Conservation (phyloP, 2,113 vertebrate genomes). For the Pampusana beccarii region DNA sequence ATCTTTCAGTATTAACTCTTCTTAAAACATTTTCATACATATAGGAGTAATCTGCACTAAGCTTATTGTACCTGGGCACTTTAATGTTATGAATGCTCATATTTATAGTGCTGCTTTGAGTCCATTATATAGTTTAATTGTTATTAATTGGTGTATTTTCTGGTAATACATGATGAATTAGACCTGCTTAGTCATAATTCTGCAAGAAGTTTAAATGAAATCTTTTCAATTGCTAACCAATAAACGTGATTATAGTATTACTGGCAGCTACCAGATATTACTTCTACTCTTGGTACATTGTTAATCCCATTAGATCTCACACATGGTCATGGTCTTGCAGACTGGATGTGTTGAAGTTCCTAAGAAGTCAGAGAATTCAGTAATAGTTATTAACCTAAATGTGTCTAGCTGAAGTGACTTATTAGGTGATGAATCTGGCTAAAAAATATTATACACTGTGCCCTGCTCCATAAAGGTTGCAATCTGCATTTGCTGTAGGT, state of each 20-base stretch:
- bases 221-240: background rate
- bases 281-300: background rate
- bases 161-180: background rate
- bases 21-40: background rate
- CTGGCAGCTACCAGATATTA: background rate
- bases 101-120: background rate
- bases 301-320: background rate
- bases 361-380: background rate
- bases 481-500: rapidly evolving
- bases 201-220: background rate
- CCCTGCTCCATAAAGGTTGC: too few relatives aligned
- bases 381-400: background rate
- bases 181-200: background rate
- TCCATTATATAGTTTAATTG: background rate
- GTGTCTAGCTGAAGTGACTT: background rate
- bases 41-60: background rate
- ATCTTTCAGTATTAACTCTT: background rate
- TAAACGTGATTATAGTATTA: background rate
- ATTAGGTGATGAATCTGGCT: background rate
- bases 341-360: background rate
- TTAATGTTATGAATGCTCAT: background rate
- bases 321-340: background rate
- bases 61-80: rapidly evolving
- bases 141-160: background rate
- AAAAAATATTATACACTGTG: background rate